A percentile compares a stretch with the other conserved stretches of the same genome.
Conservation (phyloP, 2,113 vertebrate genomes). For the Mohoua ochrocephala region DNA sequence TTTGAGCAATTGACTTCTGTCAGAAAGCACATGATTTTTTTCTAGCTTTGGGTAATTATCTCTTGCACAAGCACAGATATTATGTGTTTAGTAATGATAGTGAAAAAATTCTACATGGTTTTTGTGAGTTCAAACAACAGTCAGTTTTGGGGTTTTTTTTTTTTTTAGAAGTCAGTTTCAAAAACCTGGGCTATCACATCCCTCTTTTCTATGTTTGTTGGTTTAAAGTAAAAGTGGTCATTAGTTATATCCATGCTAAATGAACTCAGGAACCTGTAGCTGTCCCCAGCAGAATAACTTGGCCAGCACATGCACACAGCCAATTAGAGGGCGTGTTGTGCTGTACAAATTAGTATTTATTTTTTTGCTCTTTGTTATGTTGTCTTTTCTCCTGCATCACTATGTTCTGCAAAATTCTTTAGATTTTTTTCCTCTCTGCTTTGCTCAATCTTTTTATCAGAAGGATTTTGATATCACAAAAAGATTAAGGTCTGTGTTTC, state of each 20-base stretch:
- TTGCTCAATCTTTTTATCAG: background rate
- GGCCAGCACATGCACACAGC: background rate
- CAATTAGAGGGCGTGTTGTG: background rate
- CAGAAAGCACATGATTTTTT: background rate
- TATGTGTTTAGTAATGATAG: background rate
- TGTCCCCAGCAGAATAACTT: background rate
- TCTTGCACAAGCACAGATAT: background rate
- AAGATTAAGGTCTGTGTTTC: background rate
- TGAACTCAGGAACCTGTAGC: background rate
- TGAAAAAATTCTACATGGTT: background rate
- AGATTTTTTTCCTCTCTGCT: too few relatives aligned
- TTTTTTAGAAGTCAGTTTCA: background rate
- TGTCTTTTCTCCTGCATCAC: background rate
- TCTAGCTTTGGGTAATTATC: background rate
- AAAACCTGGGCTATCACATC: background rate
- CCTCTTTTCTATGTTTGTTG: background rate
- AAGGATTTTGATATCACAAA: background rate
- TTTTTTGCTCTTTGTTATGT: background rate
- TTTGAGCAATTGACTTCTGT: background rate
- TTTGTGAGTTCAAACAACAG: background rate
- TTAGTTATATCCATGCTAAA: background rate
- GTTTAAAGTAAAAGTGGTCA: background rate
- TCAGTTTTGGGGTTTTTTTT: background rate
- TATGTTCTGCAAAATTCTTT: too few relatives aligned
- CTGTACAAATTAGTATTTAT: background rate